Base-by-base conservation (phyloP, 2,888 invertebrate genomes). In the Argyresthia goedartella region DNA sequence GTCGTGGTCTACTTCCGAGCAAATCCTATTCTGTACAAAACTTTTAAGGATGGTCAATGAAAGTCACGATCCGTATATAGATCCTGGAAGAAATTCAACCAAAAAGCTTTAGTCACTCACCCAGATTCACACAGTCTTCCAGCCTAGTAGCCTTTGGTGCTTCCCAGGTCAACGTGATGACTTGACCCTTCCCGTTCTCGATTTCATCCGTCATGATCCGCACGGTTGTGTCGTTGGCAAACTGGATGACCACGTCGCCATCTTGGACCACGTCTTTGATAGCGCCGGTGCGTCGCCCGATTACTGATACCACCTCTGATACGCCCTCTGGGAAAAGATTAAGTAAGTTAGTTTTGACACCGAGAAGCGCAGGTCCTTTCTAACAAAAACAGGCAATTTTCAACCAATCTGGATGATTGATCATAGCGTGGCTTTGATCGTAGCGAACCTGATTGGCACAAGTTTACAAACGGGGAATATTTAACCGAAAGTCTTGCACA, bases 91-190 rank as follows among this genome's bases (percentile, higher is more conserved):
- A 39, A 39, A 39, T 39, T 3, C 39, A 39, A n/a, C n/a, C 43
- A 43, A 14, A 8, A 10, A 13, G 8, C 8, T 10, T 42, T 6
- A n/a, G n/a, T 43, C 43, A 46, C 65, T 69, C 62, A 80, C 81
- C 80, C 53, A 82, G 65, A 56, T 79, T 77, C 3, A 80, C 65
- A 48, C 82, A 82, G 55, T 82, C 82, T 46, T 77, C 79, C 8
- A 82, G 57, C 8, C 63, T 58, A 1, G 62, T 64, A 6, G 54
- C 68, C 52, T 69, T 73, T 0, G 76, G 76, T 4, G 80, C 72
- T 50, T 69, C 72, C 82, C 81, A 68, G 0, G 71, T 73, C 16
- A 82, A 51, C 0, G 74, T 75, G 49, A 82, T 55, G n/a, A 79
- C 58, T 39, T 69, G 58, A 0, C 81, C 82, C 51, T 59, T 60